These are phyloP conservation scores for Trissonchulus sp. DNA, from an alignment of 2,888 invertebrate species.

Conservation along the genomic window DNA sequence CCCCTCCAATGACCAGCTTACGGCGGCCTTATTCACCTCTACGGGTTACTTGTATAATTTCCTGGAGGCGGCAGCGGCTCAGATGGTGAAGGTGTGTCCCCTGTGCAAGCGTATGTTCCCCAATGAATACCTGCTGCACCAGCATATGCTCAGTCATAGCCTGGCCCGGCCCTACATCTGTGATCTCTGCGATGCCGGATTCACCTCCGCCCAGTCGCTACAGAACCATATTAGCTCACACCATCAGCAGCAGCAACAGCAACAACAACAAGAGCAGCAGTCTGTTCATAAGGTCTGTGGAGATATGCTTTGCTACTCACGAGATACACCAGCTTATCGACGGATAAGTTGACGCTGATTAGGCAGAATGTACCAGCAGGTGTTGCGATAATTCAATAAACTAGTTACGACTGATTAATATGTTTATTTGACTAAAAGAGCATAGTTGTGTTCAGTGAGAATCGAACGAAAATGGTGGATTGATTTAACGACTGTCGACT, in stretches of 20 bases:
- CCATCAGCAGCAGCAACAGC: constrained; percentile 24
- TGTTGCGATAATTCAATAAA: too few relatives aligned
- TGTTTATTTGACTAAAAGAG: too few relatives aligned
- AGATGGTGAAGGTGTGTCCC: neutral
- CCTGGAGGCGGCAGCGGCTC: neutral
- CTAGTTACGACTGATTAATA: too few relatives aligned
- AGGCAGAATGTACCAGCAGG: too few relatives aligned
- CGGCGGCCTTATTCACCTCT: neutral
- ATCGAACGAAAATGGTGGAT: too few relatives aligned
- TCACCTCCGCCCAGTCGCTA: constrained; percentile 55
- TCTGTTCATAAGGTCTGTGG: too few relatives aligned
- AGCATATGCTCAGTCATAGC: constrained; percentile 53
- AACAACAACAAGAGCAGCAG: too few relatives aligned
- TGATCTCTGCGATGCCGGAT: constrained; percentile 58
- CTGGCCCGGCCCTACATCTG: constrained; percentile 56
- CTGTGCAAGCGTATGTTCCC: constrained; percentile 25
- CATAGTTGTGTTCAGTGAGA: too few relatives aligned
- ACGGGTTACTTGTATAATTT: neutral
- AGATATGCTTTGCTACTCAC: too few relatives aligned
- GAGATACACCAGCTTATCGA: too few relatives aligned
- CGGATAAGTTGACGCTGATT: too few relatives aligned
- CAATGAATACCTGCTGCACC: constrained; percentile 37
- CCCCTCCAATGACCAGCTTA: neutral
- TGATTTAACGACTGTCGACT: too few relatives aligned
- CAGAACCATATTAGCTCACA: constrained; percentile 54